Conservation (phyloP, 2,888 invertebrate species). For the Tetropium fuscum region DNA sequence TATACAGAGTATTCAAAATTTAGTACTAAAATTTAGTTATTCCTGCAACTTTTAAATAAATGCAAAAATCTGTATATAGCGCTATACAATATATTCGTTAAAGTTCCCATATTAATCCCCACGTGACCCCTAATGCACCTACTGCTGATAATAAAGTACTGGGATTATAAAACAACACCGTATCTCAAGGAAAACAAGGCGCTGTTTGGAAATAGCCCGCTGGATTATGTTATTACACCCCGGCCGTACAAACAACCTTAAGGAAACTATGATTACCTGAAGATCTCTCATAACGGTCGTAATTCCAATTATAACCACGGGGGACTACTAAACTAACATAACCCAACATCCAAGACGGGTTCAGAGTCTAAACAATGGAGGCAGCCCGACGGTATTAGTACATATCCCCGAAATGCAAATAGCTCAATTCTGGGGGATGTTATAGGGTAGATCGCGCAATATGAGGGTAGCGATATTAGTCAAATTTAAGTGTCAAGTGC, state of each 20-base stretch:
- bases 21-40: too few relatives aligned
- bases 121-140: too few relatives aligned
- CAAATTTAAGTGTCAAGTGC: too few relatives aligned
- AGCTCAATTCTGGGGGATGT: conserved; percentile 43
- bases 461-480: too few relatives aligned
- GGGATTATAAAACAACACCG: conserved; percentile 30
- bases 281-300: conserved; percentile 50
- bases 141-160: too few relatives aligned
- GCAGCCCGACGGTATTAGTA: conserved; percentile 43
- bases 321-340: conserved; percentile 50
- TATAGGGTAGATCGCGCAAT: conserved; percentile 4
- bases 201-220: conserved; percentile 21
- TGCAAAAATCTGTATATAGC: too few relatives aligned
- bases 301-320: conserved; percentile 51
- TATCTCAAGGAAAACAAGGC: conserved; percentile 27
- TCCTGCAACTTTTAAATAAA: too few relatives aligned
- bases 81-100: too few relatives aligned
- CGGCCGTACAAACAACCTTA: conserved; percentile 49
- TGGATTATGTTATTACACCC: conserved; percentile 37
- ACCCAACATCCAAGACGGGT: conserved; percentile 45
- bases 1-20: too few relatives aligned
- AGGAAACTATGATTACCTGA: conserved; percentile 53
- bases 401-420: conserved; percentile 50
- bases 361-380: conserved; percentile 50
- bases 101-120: too few relatives aligned